Percentiles rank a stretch among this genome's conserved stretches.
Evolutionary conservation across 2,113 vertebrate genomes (phyloP).

Genomic region (Cygnus atratus): DNA sequence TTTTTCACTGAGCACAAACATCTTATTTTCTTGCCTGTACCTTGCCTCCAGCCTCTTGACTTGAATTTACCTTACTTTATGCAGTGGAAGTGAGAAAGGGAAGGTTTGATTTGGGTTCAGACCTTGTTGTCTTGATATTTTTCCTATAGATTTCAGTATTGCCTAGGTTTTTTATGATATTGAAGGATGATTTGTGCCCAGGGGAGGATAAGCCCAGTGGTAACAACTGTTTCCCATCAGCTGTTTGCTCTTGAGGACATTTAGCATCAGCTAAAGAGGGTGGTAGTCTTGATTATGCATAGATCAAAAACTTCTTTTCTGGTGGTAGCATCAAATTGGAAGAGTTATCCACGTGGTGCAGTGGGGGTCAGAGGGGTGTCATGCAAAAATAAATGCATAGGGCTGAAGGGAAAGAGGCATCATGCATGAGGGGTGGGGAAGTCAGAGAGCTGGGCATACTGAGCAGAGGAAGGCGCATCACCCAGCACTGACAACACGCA

Average conservation of each 20-base stretch:
- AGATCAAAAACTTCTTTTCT: neutral
- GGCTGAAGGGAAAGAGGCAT: neutral
- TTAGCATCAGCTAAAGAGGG: neutral
- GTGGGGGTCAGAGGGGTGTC: neutral
- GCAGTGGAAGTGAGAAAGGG: neutral
- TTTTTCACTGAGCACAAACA: neutral
- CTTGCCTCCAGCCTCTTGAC: neutral
- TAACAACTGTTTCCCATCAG: rapidly evolving
- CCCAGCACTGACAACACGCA: neutral
- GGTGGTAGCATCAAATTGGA: neutral
- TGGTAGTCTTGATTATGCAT: neutral
- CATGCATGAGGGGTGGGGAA: neutral
- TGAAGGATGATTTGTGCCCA: neutral
- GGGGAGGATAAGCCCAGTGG: neutral
- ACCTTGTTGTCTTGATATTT: neutral
- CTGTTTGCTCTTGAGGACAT: neutral
- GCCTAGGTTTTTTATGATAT: neutral
- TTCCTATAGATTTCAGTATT: neutral
- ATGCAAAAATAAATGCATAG: rapidly evolving
- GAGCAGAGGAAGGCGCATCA: neutral
- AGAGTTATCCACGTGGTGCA: neutral
- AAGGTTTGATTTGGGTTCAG: neutral
- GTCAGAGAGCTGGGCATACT: neutral
- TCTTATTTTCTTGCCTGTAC: neutral
- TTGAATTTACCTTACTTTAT: neutral